Evolutionary conservation across 2,797 vertebrate species (phyloP), one percentile per base, ranked within the genome.

Genomic region (Arctocebus calabarensis): DNA sequence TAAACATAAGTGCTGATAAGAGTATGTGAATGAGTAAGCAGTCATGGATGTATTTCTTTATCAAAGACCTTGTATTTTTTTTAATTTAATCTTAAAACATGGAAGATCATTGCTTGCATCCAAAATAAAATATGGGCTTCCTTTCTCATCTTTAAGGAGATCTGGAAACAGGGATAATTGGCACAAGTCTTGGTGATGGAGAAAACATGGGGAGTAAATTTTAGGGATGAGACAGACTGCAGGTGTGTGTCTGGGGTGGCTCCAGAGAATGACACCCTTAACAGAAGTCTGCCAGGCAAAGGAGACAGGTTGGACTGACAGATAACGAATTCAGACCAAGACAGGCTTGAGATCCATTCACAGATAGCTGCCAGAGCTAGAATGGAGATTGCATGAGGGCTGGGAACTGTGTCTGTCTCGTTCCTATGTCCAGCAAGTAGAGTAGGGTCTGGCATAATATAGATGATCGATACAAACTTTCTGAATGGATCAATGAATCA

Each of bases 401-500:
- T 1, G 0, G 17, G 27, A 7, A 23, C 12, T 2, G 0, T 4
- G 1, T 82, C 27, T 22, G 0, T 57, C n/a, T 77, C 57, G 13
- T 73, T 68, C 37, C 29, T 29, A 74, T 29, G 17, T 3, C 29
- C 34, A 11, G 11, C 4, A 40, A 37, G 27, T 52, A 64, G 22
- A 32, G 34, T 20, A 78, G 27, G 14, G 34, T 8, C 29, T 62
- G 48, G 17, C 37, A 29, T 2, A 62, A 59, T 1, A 37, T 0
- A 73, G 22, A 59, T 3, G 23, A 37, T 66, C 25, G 71, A 13
- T 10, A 62, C 34, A 40, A 43, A 37, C 43, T 73, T 95, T 68
- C 40, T 77, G 29, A 81, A 73, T 77, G n/a, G 66, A 83, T 70
- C n/a, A 45, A 27, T 34, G 13, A 79, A 43, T 29, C 7, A 48